Evolutionary conservation across 2,797 vertebrate species (phyloP).

Genomic region (Girardinus metallicus): DNA sequence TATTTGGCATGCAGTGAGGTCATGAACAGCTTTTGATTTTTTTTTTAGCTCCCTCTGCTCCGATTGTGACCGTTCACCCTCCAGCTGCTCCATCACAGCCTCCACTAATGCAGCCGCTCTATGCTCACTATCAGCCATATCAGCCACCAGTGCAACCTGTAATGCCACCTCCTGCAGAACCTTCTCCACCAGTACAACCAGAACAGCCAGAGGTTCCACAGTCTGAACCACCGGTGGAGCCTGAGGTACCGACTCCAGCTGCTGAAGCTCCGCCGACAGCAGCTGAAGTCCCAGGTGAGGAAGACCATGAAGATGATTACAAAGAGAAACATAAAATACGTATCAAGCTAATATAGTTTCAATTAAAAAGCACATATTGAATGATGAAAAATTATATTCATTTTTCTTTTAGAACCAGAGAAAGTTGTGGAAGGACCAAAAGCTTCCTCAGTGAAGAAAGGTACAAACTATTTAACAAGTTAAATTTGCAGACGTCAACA

Average conservation of each 20-base stretch:
- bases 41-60: constrained; percentile 72
- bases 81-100: constrained; percentile 47
- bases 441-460: constrained; percentile 52
- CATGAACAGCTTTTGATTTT: not conserved
- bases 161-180: constrained; percentile 44
- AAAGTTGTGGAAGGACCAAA: constrained; percentile 45
- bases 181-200: constrained; percentile 15
- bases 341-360: not conserved
- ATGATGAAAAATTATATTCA: not conserved
- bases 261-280: constrained; percentile 19
- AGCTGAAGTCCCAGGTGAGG: constrained; percentile 25
- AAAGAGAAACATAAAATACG: not conserved
- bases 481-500: not conserved
- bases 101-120: constrained; percentile 46
- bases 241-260: constrained; percentile 27
- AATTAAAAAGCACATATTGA: not conserved
- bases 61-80: constrained; percentile 68
- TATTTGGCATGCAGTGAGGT: not conserved
- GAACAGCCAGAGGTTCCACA: constrained; percentile 12
- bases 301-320: not conserved
- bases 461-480: constrained; percentile 28
- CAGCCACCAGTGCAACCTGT: constrained; percentile 28
- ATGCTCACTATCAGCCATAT: constrained; percentile 53
- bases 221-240: constrained; percentile 4
- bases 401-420: constrained; percentile 43